These are phyloP conservation scores for Drosophila orena DNA, from an alignment of 1,140 invertebrate genomes.

Conservation along the genomic window DNA sequence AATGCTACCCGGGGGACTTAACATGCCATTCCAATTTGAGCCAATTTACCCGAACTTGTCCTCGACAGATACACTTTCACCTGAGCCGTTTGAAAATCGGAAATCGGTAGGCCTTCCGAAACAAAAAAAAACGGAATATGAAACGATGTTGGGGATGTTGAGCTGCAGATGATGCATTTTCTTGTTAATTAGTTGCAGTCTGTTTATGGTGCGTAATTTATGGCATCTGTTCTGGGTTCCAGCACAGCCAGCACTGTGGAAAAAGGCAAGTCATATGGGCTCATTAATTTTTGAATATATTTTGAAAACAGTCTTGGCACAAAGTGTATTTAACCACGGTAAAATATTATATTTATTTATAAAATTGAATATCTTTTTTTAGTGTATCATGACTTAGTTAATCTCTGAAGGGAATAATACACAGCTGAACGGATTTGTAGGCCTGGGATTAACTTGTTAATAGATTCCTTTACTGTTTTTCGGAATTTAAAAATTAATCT, in stretches of 20 bases:
- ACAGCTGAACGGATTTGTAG: too few relatives aligned
- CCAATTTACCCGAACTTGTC: slow-evolving; percentile 30
- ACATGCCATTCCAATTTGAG: slow-evolving; percentile 49
- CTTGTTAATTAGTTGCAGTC: slow-evolving; percentile 81
- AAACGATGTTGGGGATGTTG: slow-evolving; percentile 24
- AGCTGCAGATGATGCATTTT: slow-evolving; percentile 61
- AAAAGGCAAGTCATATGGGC: not conserved
- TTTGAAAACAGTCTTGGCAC: too few relatives aligned
- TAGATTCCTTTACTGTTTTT: too few relatives aligned
- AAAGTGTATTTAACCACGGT: too few relatives aligned
- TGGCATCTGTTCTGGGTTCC: slow-evolving; percentile 37
- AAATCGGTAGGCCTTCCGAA: slow-evolving; percentile 9
- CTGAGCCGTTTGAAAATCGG: slow-evolving; percentile 28
- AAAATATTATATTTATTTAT: too few relatives aligned
- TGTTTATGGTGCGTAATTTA: slow-evolving; percentile 75
- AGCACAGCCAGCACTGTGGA: not conserved
- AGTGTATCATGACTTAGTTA: too few relatives aligned
- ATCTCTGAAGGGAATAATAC: too few relatives aligned
- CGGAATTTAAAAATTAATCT: too few relatives aligned
- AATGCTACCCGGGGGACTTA: slow-evolving; percentile 51
- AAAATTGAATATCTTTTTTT: too few relatives aligned
- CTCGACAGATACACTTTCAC: slow-evolving; percentile 6
- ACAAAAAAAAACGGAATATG: slow-evolving; percentile 1
- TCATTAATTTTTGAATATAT: not conserved
- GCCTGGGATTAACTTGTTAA: too few relatives aligned